Base-by-base conservation (phyloP, 2,888 invertebrate species). In the Lathronympha strigana region DNA sequence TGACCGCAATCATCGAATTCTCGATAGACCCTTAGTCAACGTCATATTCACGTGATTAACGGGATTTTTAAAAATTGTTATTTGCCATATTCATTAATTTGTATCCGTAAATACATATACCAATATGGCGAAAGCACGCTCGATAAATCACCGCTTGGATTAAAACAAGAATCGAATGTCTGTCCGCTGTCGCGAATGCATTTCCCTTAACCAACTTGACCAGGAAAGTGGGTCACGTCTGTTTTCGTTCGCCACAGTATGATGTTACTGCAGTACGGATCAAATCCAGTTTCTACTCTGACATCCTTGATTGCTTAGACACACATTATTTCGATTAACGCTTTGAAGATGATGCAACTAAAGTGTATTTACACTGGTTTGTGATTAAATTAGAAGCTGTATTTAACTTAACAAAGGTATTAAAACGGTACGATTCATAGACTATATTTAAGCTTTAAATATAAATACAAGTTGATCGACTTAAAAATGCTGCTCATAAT, bases 211-310 rank as follows among this genome's bases (percentile, higher is more conserved):
- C 76, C 78, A 79, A 47, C 76, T 82, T 81, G 79, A 80, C 78
- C 80, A 83, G 78, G 86, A 88, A 89, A 88, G 87, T 88, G 77
- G 87, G 87, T 84, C 86, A 47, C 74, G 83, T 86, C 83, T 84
- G 80, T 82, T 86, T 85, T 81, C 77, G 76, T 77, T 78, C 69
- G 73, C 73, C 70, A 71, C 67, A 64, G 61, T 63, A 55, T 63
- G 33, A 51, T 51, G 47, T 54, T 53, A 55, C 45, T 43, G 28
- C 36, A 66, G 61, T 68, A 58, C 50, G 28, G 54, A 19, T 67
- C 15, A 31, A 57, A 31, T 31, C 23, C 28, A 28, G 38, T 38
- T 33, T 25, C 31, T 57, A 63, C 17, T 49, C 25, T 55, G 11
- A 51, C 11, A 36, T 23, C 9, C 28, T 54, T 47, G 36, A n/a